Base-by-base conservation (phyloP, 2,888 invertebrate genomes). In the Phasia obesa region DNA sequence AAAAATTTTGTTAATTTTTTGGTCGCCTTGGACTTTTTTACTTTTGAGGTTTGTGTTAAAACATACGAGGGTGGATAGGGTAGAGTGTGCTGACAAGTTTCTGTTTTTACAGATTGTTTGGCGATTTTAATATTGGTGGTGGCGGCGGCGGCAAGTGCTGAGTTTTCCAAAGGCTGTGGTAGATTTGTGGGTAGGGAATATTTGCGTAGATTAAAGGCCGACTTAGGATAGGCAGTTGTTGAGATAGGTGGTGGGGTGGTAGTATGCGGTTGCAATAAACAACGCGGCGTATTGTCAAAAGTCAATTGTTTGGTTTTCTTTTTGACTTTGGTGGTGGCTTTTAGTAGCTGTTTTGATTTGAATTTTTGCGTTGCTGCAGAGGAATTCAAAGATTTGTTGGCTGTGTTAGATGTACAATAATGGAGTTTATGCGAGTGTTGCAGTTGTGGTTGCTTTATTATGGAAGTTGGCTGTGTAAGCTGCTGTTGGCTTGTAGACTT, bases 281-380 rank as follows among this genome's bases (percentile, higher is more conserved):
- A 74, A 59, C 74, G 38, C 15, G 78, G 55, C 23, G 81, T 62
- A 70, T 81, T 73, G 57, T 84, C 81, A 21, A 89, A 89, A 47
- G 87, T 87, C 70, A 89, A 88, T 85, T 89, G 89, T 83, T 88
- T 88, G 2, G 82, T 38, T 85, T 85, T 85, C 78, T 85, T 84
- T 60, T 89, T 89, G 47, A 89, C 89, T 83, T 88, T 88, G 51
- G 86, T 87, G 27, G 89, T 89, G 51, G 89, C 87, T 84, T 88
- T 87, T 3, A 87, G 83, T 62, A 89, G 81, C 76, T 89, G 88
- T 78, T 88, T 86, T 23, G 88, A 84, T 84, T 87, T 86, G 78
- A 87, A 86, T 84, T 86, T 82, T 82, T 74, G 77, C 38, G 81
- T 57, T 51, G 73, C 38, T 53, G 62, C 42, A 17, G 47, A 69